These are phyloP conservation scores for Porites evermanni DNA, from an alignment of 92 coral and sea anemone genomes.

Conservation along the genomic window DNA sequence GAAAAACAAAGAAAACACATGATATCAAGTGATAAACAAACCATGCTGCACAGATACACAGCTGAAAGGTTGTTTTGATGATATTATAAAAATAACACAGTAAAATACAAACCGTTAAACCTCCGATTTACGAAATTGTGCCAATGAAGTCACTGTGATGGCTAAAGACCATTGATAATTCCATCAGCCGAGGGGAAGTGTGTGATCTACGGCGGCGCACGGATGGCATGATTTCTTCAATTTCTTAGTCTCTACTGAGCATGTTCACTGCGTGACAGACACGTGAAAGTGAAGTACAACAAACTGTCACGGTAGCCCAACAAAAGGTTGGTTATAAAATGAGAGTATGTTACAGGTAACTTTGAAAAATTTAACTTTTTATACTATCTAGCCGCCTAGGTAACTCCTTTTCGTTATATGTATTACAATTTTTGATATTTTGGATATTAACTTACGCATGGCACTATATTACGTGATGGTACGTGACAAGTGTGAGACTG, in stretches of 20 bases:
- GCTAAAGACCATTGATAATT: too few species aligned
- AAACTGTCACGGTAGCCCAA: neutral
- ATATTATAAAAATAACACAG: neutral
- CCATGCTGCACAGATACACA: neutral
- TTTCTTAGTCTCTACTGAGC: slow-evolving; percentile 26
- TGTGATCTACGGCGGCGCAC: too few species aligned
- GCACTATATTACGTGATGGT: too few species aligned
- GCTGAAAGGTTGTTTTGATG: slow-evolving; percentile 6
- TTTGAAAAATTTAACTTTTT: too few species aligned
- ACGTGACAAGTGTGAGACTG: too few species aligned
- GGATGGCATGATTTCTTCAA: neutral
- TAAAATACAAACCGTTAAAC: slow-evolving; percentile 17
- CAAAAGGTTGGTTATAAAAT: too few species aligned
- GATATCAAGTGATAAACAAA: neutral
- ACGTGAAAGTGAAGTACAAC: slow-evolving; percentile 33
- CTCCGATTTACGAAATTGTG: slow-evolving; percentile 4
- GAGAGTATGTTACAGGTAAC: too few species aligned
- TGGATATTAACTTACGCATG: too few species aligned
- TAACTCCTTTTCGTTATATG: too few species aligned
- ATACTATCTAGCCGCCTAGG: too few species aligned
- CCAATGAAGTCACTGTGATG: neutral
- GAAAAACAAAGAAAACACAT: neutral
- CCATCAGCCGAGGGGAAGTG: neutral
- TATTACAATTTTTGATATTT: too few species aligned
- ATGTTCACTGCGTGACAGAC: slow-evolving; percentile 54